Percentiles rank a stretch among this genome's conserved stretches.
Conservation (phyloP, 2,113 vertebrate genomes). For the Boleophthalmus pectinirostris region DNA sequence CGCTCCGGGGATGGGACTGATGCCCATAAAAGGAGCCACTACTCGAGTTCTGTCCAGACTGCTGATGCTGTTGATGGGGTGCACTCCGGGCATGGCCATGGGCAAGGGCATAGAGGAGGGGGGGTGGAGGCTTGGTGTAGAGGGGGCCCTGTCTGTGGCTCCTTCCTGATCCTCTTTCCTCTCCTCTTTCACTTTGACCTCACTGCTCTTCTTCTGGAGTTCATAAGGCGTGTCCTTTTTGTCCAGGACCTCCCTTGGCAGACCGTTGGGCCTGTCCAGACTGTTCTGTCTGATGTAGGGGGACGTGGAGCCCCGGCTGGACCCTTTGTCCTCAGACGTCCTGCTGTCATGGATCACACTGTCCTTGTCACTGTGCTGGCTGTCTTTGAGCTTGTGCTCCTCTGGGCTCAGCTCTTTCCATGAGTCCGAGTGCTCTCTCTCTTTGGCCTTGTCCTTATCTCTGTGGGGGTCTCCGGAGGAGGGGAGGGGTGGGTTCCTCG, state of each 20-base stretch:
- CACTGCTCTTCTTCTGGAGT: conserved; percentile 86
- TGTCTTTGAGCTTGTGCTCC: conserved; percentile 93
- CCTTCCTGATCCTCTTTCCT: conserved; percentile 92
- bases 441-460: conserved; percentile 89
- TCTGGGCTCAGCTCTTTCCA: conserved; percentile 87
- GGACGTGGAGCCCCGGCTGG: conserved; percentile 83
- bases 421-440: conserved; percentile 85
- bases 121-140: conserved; percentile 81
- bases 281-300: conserved; percentile 83
- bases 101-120: conserved; percentile 87
- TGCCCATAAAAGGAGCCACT: conserved; percentile 96
- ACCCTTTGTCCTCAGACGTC: conserved; percentile 85
- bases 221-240: conserved; percentile 89
- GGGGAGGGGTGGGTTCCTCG: conserved; percentile 79
- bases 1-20: conserved; percentile 92
- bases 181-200: conserved; percentile 97
- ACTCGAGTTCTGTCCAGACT: conserved; percentile 94
- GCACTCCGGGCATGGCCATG: conserved; percentile 88
- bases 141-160: conserved; percentile 75
- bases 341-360: conserved; percentile 81
- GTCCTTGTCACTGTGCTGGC: conserved; percentile 86
- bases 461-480: conserved; percentile 79
- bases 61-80: conserved; percentile 91
- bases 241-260: conserved; percentile 83
- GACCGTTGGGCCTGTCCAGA: conserved; percentile 79